Evolutionary conservation across 2,797 vertebrate genomes (phyloP).

Genomic region (Macrochelys suwanniensis): DNA sequence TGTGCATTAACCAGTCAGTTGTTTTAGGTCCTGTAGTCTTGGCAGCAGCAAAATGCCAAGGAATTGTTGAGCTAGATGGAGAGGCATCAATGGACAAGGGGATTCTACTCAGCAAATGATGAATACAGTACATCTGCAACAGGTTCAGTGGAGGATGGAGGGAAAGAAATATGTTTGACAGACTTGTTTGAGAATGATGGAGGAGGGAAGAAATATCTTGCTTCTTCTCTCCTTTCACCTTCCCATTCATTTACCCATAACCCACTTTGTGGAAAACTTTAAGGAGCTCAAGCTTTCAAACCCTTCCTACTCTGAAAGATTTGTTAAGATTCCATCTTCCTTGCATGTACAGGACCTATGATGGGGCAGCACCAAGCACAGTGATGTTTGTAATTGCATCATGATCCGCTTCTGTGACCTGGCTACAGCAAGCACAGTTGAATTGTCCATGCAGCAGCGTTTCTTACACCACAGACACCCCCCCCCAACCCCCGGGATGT

Average conservation of each 20-base stretch:
- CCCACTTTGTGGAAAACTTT: background rate
- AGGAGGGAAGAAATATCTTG: background rate
- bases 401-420: background rate
- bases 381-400: background rate
- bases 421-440: background rate
- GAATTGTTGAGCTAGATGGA: background rate
- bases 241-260: background rate
- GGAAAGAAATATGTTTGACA: background rate
- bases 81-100: background rate
- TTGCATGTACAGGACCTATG: background rate
- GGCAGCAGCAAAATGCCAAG: background rate
- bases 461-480: background rate
- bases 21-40: background rate
- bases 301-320: background rate
- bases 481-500: rapidly evolving
- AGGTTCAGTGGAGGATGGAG: background rate
- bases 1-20: background rate
- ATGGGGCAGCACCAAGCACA: background rate
- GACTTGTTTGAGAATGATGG: background rate
- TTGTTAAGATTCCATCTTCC: background rate
- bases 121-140: background rate
- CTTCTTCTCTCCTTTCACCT: background rate
- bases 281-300: background rate
- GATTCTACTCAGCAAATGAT: background rate
- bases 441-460: rapidly evolving